A percentile compares a stretch with the other conserved stretches of the same genome.
These are phyloP conservation scores for Volucella zonaria DNA, from an alignment of 2,888 invertebrate genomes.

Conservation along the genomic window DNA sequence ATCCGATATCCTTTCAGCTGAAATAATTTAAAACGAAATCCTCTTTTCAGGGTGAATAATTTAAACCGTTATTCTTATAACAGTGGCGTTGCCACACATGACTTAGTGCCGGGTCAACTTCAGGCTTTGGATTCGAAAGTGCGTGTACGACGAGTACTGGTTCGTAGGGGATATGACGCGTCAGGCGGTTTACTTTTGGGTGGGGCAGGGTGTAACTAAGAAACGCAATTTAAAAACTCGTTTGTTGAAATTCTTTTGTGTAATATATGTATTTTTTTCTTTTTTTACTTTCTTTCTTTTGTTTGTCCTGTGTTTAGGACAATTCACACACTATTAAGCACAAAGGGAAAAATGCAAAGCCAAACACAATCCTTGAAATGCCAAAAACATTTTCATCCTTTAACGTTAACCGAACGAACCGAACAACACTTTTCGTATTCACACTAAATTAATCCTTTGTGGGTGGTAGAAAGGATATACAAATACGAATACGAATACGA, in stretches of 20 bases:
- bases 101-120: constrained; percentile 53
- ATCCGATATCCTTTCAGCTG: constrained; percentile 8
- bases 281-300: background rate
- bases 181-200: background rate
- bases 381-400: constrained; percentile 7
- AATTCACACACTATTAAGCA: constrained; percentile 44
- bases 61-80: constrained; percentile 51
- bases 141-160: background rate
- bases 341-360: constrained; percentile 18
- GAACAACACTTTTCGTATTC: constrained; percentile 40
- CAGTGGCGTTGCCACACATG: constrained; percentile 48
- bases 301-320: constrained; percentile 31
- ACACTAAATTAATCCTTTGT: constrained; percentile 46
- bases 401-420: background rate
- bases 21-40: constrained; percentile 8
- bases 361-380: constrained; percentile 32
- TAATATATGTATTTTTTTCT: background rate
- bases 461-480: no score
- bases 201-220: background rate
- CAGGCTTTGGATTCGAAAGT: background rate
- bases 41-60: constrained; percentile 63
- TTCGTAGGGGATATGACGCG: background rate
- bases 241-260: constrained; percentile 10
- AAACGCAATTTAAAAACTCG: constrained; percentile 45
- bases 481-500: no score